Conservation (phyloP, 2,888 invertebrate genomes). For the Acleris cristana region DNA sequence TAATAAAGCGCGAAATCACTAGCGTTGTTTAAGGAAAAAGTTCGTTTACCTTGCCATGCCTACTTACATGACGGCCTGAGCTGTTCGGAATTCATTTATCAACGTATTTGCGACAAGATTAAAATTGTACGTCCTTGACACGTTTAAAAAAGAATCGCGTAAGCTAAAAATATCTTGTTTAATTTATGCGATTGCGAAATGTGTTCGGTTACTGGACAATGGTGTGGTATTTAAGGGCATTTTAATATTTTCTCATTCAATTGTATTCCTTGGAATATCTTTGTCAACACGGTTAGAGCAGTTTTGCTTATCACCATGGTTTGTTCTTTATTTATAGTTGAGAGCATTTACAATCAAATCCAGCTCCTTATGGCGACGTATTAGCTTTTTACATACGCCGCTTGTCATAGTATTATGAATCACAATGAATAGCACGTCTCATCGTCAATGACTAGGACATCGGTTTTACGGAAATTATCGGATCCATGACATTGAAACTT, state of each 20-base stretch:
- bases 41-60: constrained; percentile 35
- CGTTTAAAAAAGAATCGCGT: constrained; percentile 30
- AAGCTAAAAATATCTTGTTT: constrained; percentile 29
- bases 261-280: too few relatives aligned
- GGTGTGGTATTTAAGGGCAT: neutral
- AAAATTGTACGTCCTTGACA: constrained; percentile 34
- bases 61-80: constrained; percentile 8
- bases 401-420: too few relatives aligned
- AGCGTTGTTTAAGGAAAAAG: constrained; percentile 29
- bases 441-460: constrained; percentile 23
- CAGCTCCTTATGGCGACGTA: too few relatives aligned
- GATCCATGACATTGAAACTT: constrained; percentile 37
- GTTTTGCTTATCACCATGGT: too few relatives aligned
- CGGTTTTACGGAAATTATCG: constrained; percentile 37
- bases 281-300: too few relatives aligned
- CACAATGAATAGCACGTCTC: constrained; percentile 3
- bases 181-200: constrained; percentile 18
- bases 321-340: too few relatives aligned
- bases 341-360: too few relatives aligned
- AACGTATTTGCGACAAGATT: constrained; percentile 26
- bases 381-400: too few relatives aligned
- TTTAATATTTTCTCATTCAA: too few relatives aligned
- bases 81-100: constrained; percentile 30
- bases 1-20: constrained; percentile 12
- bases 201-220: neutral